Percentiles rank a stretch among this genome's conserved stretches.
These are phyloP conservation scores for Margaritifera margaritifera DNA, from an alignment of 2,888 invertebrate genomes.

Conservation along the genomic window DNA sequence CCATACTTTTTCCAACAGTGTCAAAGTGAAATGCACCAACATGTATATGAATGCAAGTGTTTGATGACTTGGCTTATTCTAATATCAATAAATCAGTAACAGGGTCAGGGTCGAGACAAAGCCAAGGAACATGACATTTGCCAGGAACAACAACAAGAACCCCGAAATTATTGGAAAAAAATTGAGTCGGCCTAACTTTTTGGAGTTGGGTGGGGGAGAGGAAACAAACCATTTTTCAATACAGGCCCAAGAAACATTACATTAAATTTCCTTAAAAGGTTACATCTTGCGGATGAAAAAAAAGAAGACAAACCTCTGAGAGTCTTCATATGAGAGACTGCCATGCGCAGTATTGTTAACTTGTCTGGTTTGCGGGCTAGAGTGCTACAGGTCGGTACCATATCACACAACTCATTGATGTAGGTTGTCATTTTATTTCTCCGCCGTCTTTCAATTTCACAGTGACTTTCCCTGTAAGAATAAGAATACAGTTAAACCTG, in stretches of 20 bases:
- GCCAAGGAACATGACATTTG: no score
- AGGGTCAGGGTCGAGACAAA: no score
- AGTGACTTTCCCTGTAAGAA: conserved; percentile 91
- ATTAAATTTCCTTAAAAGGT: neutral
- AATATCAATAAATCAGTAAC: no score
- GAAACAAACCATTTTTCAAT: no score
- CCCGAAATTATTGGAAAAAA: no score
- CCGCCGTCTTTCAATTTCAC: conserved; percentile 97
- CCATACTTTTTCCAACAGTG: no score
- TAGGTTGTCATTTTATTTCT: conserved; percentile 99
- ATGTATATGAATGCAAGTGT: no score
- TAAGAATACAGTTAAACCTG: neutral
- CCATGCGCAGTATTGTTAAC: conserved; percentile 98
- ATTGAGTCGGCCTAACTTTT: no score
- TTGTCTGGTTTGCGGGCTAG: conserved; percentile 99
- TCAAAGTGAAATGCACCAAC: no score
- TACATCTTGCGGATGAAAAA: neutral
- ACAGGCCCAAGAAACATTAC: neutral
- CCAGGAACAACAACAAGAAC: no score
- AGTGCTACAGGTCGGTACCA: conserved; percentile 99
- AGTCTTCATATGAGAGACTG: conserved; percentile 99
- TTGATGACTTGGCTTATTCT: no score
- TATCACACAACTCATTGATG: conserved; percentile 98
- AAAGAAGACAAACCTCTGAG: conserved; percentile 82
- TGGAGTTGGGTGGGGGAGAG: no score